A percentile compares a stretch with the other conserved stretches of the same genome.
These are phyloP conservation scores for Alethe diademata DNA, from an alignment of 2,113 vertebrate genomes.

Conservation along the genomic window DNA sequence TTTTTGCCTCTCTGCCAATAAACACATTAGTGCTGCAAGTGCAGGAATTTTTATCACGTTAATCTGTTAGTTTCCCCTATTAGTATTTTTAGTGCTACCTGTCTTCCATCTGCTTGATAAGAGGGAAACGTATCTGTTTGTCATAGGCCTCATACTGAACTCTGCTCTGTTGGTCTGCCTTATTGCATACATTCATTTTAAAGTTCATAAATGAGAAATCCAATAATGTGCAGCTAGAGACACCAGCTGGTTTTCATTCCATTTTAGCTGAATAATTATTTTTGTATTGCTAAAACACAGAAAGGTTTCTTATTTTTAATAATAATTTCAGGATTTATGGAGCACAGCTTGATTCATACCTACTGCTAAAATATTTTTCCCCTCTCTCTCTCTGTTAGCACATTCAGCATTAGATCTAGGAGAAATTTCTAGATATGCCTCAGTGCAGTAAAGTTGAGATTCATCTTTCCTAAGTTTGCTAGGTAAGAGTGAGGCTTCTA, in stretches of 20 bases:
- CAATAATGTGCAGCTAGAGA: background rate
- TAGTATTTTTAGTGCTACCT: background rate
- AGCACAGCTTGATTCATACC: background rate
- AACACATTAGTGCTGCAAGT: conserved; percentile 15
- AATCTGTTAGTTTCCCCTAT: background rate
- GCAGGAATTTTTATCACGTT: background rate
- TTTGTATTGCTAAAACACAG: background rate
- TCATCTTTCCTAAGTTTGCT: background rate
- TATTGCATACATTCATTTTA: background rate
- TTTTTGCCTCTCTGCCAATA: conserved; percentile 48
- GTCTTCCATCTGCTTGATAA: background rate
- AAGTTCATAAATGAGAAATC: background rate
- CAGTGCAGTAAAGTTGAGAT: background rate
- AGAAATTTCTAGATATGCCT: background rate
- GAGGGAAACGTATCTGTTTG: background rate
- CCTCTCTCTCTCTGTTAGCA: background rate
- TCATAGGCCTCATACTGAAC: background rate
- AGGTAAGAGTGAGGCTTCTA: background rate
- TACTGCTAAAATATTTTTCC: background rate
- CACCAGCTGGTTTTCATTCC: background rate
- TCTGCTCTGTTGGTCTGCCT: background rate
- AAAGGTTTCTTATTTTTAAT: background rate
- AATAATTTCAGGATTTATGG: background rate
- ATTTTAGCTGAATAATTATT: background rate
- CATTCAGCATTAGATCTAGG: background rate